Conservation (phyloP, 2,797 vertebrate species). For the Scyliorhinus canicula region DNA sequence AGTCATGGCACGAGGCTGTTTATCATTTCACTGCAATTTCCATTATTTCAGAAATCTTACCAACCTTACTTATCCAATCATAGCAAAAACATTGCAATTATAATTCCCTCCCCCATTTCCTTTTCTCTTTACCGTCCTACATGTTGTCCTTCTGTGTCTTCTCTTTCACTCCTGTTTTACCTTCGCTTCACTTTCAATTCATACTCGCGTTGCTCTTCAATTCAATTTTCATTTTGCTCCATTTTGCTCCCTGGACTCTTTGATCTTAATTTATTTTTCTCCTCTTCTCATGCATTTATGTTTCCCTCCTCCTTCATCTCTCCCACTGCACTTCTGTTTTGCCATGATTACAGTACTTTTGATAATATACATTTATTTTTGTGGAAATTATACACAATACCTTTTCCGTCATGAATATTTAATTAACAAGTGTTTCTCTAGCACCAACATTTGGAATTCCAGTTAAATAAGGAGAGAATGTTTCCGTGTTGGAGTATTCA, state of each 20-base stretch:
- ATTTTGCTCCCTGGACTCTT: background rate
- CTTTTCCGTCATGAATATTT: background rate
- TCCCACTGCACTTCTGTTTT: background rate
- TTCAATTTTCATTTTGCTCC: background rate
- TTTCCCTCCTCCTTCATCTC: background rate
- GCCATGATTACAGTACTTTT: background rate
- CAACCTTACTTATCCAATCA: background rate
- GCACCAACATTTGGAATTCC: background rate
- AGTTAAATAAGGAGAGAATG: background rate
- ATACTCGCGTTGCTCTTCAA: background rate
- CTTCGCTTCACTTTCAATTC: background rate
- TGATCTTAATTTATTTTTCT: too few relatives aligned
- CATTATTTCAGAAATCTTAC: background rate
- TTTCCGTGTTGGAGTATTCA: too few relatives aligned
- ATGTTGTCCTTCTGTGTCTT: background rate
- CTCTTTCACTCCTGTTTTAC: background rate
- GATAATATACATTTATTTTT: background rate
- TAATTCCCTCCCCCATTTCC: background rate
- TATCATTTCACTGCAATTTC: background rate
- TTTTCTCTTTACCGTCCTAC: background rate
- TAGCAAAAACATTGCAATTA: background rate
- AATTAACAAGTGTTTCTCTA: background rate
- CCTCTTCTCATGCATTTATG: background rate
- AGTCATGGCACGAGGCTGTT: background rate
- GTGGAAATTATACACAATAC: background rate